Base-by-base conservation (phyloP, 1,140 invertebrate species). In the Bombus superbus region DNA sequence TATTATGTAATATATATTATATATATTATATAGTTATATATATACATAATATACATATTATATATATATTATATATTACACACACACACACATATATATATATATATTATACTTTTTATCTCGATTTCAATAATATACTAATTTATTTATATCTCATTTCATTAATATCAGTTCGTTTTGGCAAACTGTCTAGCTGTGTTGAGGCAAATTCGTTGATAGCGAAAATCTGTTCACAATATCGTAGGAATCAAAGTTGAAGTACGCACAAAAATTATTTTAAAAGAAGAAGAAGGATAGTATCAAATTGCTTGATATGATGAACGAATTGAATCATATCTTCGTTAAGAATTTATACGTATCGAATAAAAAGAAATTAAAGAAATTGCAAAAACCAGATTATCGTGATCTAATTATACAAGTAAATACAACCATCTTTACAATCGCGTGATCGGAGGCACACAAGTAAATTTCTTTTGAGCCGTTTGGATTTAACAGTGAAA, bases 401-500 rank as follows among this genome's bases (percentile, higher is more conserved):
- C 18, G 8, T 62, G 15, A 44, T 32, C 2, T 38, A 40, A 9
- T 40, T 59, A 66, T 8, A 40, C 1, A 79, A 74, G 35, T 53
- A 59, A 81, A 75, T 18, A 32, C 22, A 15, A 38, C 11, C 2
- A 66, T 59, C 87, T 82, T 38, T 69, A 35, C 2, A 47, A 76
- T 47, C 42, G 57, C 68, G 15, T 64, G 73, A 83, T 79, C 66
- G 84, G 90, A 92, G 87, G 89, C 86, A 92, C 88, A 87, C 88
- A 92, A 91, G 87, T 92, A 92, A 93, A 92, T 85, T 66, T 59
- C 9, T 38, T 44, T 92, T 85, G 89, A 88, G 87, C 88, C 81
- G 83, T 90, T 57, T 92, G 69, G 83, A 91, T n/a, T 86, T 87
- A 93, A 93, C 83, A 92, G 92, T 91, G 86, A 85, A 94, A 92